Evolutionary conservation across 2,888 invertebrate species (phyloP), one percentile per base, ranked within the genome.

Genomic region (Gnatocerus cornutus): DNA sequence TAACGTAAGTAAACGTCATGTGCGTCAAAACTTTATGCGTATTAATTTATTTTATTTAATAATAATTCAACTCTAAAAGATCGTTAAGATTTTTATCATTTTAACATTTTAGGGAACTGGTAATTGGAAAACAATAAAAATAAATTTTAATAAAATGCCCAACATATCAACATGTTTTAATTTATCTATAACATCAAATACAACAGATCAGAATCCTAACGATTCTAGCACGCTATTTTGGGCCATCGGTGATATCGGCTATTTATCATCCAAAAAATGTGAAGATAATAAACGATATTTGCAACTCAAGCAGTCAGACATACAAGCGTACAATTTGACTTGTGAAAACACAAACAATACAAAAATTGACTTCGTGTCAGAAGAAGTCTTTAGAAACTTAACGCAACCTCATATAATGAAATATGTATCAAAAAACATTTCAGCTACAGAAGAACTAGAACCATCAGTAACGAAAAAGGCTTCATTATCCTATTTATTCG

Each of bases 81-180:
- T 5, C 5, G 29, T 29, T 29, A 29, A 29, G 5, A 29, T 29
- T 29, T 29, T 29, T 4, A 7, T n/a, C n/a, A 41, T 4, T 10
- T 41, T 41, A 10, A 10, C n/a, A 43, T 43, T 27, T 39, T 21
- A 55, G 55, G 55, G 55, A 9, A 39, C 10, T 16, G 55, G 55
- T 7, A 3, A 16, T 3, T 55, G 55, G 55, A 13, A 33, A 33
- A 33, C n/a, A 4, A 7, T n/a, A 9, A 33, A 33, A 33, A 9
- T n/a, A 4, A 10, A 43, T 12, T 12, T 43, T 6, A 3, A 43
- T n/a, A 8, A 7, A 33, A 13, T 33, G 6, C 1, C 1, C 3
- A 7, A 33, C 6, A 7, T 33, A 7, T 4, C n/a, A 33, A 33
- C 33, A 4, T 33, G 33, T 33, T 33, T 21, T 3, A 21, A 21